Evolutionary conservation across 2,113 vertebrate species (phyloP).

Genomic region (Hymenochirus boettgeri): DNA sequence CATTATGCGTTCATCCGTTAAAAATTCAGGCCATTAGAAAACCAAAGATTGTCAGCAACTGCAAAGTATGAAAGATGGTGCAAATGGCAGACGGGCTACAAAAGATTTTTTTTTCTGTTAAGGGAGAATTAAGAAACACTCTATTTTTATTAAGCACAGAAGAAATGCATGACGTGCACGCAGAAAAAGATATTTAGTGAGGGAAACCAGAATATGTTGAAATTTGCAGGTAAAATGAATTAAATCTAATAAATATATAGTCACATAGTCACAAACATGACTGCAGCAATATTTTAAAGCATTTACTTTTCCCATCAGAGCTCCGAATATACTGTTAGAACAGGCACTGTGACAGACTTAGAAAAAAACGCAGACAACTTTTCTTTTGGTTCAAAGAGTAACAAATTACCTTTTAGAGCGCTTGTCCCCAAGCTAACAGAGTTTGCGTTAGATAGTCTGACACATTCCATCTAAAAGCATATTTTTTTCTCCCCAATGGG

Average conservation of each 20-base stretch:
- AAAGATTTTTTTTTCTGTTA: too few species aligned
- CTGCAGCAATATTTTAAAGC: slow-evolving; percentile 25
- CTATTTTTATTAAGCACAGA: too few species aligned
- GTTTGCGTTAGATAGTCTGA: slow-evolving; percentile 31
- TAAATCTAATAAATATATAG: background rate
- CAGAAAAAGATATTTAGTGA: too few species aligned
- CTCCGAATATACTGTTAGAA: slow-evolving; percentile 38
- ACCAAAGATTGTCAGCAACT: too few species aligned
- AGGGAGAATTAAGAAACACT: too few species aligned
- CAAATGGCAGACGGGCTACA: too few species aligned
- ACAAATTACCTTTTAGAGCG: slow-evolving; percentile 37
- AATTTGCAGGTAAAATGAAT: too few species aligned
- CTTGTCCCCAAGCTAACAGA: slow-evolving; percentile 35
- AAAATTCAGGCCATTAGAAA: too few species aligned
- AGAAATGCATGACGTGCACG: too few species aligned
- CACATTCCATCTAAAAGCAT: slow-evolving; percentile 42
- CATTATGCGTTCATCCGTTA: too few species aligned
- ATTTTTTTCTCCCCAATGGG: slow-evolving; percentile 37
- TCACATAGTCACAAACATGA: background rate
- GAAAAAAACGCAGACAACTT: slow-evolving; percentile 20
- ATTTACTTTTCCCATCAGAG: slow-evolving; percentile 29
- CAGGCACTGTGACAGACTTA: slow-evolving; percentile 31
- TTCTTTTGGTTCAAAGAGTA: slow-evolving; percentile 39
- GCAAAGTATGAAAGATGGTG: too few species aligned
- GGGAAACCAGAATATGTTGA: too few species aligned